Evolutionary conservation across 2,797 vertebrate genomes (phyloP).

Genomic region (Poeciliopsis gracilis): DNA sequence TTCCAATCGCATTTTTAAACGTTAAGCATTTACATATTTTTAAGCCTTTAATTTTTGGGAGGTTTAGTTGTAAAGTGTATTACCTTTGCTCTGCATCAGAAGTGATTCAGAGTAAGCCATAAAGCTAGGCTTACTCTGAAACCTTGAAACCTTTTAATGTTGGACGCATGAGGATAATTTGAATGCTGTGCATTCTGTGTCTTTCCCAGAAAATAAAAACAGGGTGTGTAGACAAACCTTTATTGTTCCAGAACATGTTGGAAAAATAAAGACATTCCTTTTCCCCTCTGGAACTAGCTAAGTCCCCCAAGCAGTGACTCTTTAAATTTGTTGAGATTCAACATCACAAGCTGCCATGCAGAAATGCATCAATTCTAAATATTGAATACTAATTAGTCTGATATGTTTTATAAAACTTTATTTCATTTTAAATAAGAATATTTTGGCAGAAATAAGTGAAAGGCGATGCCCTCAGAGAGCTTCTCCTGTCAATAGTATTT

Average conservation of each 20-base stretch:
- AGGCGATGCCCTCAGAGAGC: background rate
- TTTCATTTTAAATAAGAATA: background rate
- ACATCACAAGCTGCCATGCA: background rate
- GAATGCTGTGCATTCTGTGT: slow-evolving; percentile 27
- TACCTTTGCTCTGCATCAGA: background rate
- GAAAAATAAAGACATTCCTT: slow-evolving; percentile 52
- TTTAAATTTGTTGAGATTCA: slow-evolving; percentile 1
- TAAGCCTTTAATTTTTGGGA: background rate
- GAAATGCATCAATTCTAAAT: background rate
- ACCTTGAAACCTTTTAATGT: background rate
- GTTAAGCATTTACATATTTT: background rate
- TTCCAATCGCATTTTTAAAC: background rate
- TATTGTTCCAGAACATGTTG: slow-evolving; percentile 61
- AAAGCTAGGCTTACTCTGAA: too few species aligned
- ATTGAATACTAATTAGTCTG: background rate
- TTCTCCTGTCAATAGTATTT: background rate
- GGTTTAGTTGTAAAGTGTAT: background rate
- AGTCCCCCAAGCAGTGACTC: slow-evolving; percentile 18
- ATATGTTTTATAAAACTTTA: background rate
- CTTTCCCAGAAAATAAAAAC: slow-evolving; percentile 43
- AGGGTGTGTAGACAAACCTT: slow-evolving; percentile 49
- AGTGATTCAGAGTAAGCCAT: background rate
- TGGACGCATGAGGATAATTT: slow-evolving; percentile 11
- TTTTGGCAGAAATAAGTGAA: background rate
- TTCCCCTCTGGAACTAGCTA: background rate